Base-by-base conservation (phyloP, 1,140 invertebrate genomes). In the Thereuonema tuberculata region DNA sequence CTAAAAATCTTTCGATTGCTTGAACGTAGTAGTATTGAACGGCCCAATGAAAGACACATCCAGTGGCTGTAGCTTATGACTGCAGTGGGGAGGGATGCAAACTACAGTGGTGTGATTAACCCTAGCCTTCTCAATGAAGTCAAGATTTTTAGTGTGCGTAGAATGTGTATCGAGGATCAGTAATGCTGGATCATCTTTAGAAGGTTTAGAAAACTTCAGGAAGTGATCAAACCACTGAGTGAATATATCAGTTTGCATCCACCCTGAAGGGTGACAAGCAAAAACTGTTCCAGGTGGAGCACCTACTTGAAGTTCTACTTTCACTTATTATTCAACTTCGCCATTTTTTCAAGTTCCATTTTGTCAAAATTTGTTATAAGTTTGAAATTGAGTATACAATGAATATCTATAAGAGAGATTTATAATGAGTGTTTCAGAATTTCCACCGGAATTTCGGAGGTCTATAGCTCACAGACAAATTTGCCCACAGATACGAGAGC, bases 41-140 rank as follows among this genome's bases (percentile, higher is more conserved):
- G 70, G 69, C 50, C 62, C 65, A 64, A 67, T 71, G 28, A 72
- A 63, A 9, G 46, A 60, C 9, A 67, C 67, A 62, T 75, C 72
- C n/a, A 74, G 60, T 2, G 70, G 70, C 60, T 76, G 72, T 31
- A 76, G 60, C 60, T 67, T 64, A 60, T 76, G 73, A 17, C 67
- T 71, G 58, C 65, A 67, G 56, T 72, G 70, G 27, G 71, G 68
- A 15, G 61, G 58, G 2, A 56, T 37, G 48, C 48, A 72, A 21
- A 74, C 25, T 25, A 76, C 67, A 14, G 66, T 62, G 0, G 72
- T 64, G 20, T 68, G 58, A 67, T 72, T 69, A 62, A 71, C 61
- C 53, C 65, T 63, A 49, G 70, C 67, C 15, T 66, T 31, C 26
- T 70, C 63, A 48, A 75, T 69, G 0, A 71, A 53, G 9, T 72